Evolutionary conservation across 2,888 invertebrate genomes (phyloP).

Genomic region (Rhyacophila evoluta): DNA sequence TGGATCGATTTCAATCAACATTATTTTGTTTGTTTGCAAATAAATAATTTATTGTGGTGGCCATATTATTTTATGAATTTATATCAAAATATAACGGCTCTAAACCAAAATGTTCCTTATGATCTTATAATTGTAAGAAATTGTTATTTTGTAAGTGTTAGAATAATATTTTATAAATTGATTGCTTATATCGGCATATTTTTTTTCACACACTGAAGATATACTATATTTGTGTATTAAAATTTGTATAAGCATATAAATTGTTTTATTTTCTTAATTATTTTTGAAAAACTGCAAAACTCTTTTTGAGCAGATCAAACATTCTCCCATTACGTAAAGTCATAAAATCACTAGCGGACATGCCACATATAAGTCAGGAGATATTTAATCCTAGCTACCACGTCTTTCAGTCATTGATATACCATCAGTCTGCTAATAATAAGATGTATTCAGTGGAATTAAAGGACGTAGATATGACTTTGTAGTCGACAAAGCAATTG

Average conservation of each 20-base stretch:
- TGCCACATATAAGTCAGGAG: too few relatives aligned
- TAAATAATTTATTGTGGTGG: conserved; percentile 31
- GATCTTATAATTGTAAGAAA: conserved; percentile 34
- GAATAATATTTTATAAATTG: conserved; percentile 11
- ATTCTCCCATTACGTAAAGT: too few relatives aligned
- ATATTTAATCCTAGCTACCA: too few relatives aligned
- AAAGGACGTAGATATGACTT: too few relatives aligned
- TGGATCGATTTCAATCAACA: not conserved
- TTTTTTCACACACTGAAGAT: not conserved
- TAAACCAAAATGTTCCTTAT: conserved; percentile 47
- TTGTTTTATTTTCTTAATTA: not conserved
- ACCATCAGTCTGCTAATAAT: too few relatives aligned
- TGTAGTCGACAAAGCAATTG: too few relatives aligned
- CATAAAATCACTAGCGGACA: too few relatives aligned
- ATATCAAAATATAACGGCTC: conserved; percentile 25
- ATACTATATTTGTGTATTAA: conserved; percentile 8
- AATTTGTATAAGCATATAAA: conserved; percentile 4
- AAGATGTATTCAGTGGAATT: too few relatives aligned
- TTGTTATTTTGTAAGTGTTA: conserved; percentile 21
- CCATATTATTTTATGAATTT: conserved; percentile 39
- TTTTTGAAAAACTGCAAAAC: too few relatives aligned
- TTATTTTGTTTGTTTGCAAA: conserved; percentile 27
- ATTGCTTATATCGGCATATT: not conserved
- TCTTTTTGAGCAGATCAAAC: too few relatives aligned
- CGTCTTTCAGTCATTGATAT: too few relatives aligned